These are phyloP conservation scores for Apeltes quadracus DNA, from an alignment of 2,113 vertebrate genomes.

Conservation along the genomic window DNA sequence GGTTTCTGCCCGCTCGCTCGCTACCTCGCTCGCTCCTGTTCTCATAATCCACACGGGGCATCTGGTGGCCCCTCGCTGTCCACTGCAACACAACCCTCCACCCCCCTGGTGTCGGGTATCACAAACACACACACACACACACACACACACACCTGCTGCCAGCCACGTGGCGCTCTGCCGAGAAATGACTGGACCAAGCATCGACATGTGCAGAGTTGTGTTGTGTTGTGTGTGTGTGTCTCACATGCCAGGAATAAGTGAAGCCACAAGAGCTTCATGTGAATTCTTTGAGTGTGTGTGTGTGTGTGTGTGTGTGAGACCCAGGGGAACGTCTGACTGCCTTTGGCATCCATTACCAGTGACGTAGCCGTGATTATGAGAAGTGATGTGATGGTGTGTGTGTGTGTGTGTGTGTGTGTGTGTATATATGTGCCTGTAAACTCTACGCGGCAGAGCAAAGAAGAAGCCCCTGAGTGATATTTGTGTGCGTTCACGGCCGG, in stretches of 20 bases:
- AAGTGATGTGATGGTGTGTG: conserved; percentile 43
- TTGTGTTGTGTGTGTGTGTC: conserved; percentile 33
- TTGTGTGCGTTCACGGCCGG: conserved; percentile 4
- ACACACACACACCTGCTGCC: conserved; percentile 49
- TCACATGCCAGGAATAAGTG: conserved; percentile 62
- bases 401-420: conserved; percentile 16
- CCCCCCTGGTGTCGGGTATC: conserved; percentile 21
- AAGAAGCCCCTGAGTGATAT: background rate
- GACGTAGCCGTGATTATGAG: conserved; percentile 39
- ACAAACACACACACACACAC: conserved; percentile 24
- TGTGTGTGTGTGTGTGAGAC: conserved; percentile 4
- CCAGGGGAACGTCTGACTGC: background rate
- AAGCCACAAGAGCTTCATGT: conserved; percentile 52
- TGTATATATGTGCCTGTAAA: conserved; percentile 34
- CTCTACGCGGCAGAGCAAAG: conserved; percentile 18
- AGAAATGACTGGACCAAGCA: conserved; percentile 57
- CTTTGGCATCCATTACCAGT: conserved; percentile 35
- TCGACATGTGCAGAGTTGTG: conserved; percentile 42
- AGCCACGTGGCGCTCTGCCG: conserved; percentile 52
- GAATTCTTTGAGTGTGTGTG: conserved; percentile 39
- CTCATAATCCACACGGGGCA: conserved; percentile 36
- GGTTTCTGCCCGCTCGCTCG: background rate
- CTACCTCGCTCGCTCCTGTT: background rate
- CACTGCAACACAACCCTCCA: background rate
- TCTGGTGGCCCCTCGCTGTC: background rate